A percentile compares a stretch with the other conserved stretches of the same genome.
Conservation (phyloP, 2,797 vertebrate species). For the Chaetodon trifasciatus region DNA sequence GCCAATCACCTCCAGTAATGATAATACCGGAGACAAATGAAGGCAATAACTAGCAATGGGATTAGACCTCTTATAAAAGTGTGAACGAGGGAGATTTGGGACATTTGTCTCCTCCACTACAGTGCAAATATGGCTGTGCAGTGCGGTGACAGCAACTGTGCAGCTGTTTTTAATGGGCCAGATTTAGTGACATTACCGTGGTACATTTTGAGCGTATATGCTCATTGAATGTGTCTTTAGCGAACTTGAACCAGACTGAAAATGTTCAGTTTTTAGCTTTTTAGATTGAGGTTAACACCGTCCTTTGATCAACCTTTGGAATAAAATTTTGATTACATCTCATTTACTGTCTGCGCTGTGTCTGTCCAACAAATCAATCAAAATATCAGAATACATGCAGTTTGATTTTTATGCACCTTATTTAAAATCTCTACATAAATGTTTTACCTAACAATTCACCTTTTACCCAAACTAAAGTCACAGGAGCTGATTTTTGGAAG, state of each 20-base stretch:
- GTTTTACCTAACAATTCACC: not conserved
- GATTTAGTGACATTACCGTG: constrained; percentile 35
- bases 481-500: not conserved
- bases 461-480: not conserved
- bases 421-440: not conserved
- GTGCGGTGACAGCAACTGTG: constrained; percentile 44
- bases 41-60: constrained; percentile 87
- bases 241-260: constrained; percentile 14
- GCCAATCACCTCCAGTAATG: constrained; percentile 83
- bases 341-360: not conserved
- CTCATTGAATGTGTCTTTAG: constrained; percentile 17
- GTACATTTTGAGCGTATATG: constrained; percentile 16
- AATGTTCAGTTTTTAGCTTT: not conserved
- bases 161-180: constrained; percentile 46
- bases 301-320: not conserved
- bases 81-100: constrained; percentile 77
- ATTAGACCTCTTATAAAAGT: constrained; percentile 84
- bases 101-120: constrained; percentile 75
- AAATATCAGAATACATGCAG: not conserved
- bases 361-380: not conserved
- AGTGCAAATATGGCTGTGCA: constrained; percentile 66
- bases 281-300: not conserved
- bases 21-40: constrained; percentile 85
- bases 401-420: not conserved
- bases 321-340: not conserved